phyloP scores from a whole-genome alignment of 2,113 vertebrate genomes.

The Suricata suricatta region DNA sequence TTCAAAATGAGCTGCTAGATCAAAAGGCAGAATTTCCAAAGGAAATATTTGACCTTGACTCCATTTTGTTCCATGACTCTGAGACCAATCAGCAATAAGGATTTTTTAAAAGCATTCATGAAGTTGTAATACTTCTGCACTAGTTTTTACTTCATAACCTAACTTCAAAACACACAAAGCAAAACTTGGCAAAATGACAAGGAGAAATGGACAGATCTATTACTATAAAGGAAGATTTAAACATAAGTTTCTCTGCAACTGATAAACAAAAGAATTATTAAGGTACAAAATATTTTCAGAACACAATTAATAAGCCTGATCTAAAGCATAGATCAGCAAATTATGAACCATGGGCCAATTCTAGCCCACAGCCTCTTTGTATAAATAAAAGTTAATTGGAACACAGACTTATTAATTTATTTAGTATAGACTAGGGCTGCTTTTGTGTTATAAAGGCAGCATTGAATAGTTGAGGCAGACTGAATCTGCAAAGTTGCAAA shows the following conservation, averaged over 20 bases:
- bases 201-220: not conserved
- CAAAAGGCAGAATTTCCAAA: not conserved
- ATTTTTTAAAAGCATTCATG: not conserved
- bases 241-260: not conserved
- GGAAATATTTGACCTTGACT: not conserved
- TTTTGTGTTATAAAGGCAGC: not conserved
- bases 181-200: not conserved
- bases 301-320: not conserved
- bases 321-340: not conserved
- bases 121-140: not conserved
- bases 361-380: not conserved
- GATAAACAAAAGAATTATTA: not conserved
- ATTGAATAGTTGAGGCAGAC: not conserved
- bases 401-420: not conserved
- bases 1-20: not conserved
- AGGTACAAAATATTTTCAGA: not conserved
- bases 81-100: not conserved
- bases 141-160: not conserved
- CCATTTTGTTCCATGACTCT: not conserved
- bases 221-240: not conserved
- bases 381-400: conserved; percentile 50
- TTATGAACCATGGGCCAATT: not conserved
- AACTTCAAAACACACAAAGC: conserved; percentile 15
- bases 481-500: not conserved
- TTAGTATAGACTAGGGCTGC: not conserved